phyloP scores from a whole-genome alignment of 2,888 invertebrate species.

The Calameuta pallipes region DNA sequence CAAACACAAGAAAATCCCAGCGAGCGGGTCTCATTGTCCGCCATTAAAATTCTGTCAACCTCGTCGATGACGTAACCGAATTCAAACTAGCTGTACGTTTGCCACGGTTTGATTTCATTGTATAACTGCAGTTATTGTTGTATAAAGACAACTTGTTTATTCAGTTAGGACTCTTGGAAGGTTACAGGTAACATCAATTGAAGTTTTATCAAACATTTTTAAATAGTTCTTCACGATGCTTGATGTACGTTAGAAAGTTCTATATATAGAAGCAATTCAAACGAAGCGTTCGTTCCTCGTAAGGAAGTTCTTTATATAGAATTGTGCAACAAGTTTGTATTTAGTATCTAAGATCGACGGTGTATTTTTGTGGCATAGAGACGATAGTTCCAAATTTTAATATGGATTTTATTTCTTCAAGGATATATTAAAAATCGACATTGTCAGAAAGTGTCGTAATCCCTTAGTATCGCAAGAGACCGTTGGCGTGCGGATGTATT shows the following conservation, averaged over 20 bases:
- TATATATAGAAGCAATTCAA: neutral
- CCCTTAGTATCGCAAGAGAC: neutral
- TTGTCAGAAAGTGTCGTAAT: neutral
- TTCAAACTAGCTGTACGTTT: neutral
- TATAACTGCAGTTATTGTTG: neutral
- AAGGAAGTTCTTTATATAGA: neutral
- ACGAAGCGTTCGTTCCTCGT: neutral
- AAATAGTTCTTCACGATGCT: neutral
- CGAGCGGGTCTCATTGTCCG: neutral
- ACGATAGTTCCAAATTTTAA: neutral
- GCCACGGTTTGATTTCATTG: neutral
- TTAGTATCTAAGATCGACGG: neutral
- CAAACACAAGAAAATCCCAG: neutral
- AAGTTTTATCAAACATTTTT: neutral
- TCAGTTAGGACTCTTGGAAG: too few relatives aligned
- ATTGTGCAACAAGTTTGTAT: neutral
- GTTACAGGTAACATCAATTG: neutral
- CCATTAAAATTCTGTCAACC: neutral
- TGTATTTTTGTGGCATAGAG: neutral
- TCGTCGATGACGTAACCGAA: neutral
- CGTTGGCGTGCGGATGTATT: neutral
- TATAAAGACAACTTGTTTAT: neutral
- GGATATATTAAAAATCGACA: neutral
- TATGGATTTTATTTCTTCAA: neutral
- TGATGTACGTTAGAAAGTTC: neutral